Conservation (phyloP, 2,113 vertebrate genomes). For the Etheostoma cragini region DNA sequence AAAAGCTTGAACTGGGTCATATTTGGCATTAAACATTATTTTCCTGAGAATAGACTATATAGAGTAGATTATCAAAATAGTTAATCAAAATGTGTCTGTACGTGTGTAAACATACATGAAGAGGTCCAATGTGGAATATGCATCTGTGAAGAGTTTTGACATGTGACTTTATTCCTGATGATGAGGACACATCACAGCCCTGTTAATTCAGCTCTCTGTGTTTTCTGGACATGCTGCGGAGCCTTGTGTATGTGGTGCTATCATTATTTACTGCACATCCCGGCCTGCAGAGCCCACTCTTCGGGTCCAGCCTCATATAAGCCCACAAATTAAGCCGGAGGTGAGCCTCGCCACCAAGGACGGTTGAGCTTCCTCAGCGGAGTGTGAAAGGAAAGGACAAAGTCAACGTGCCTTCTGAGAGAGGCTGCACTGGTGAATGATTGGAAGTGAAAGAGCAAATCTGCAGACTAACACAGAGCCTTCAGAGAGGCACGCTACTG, state of each 20-base stretch:
- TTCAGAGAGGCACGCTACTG: slow-evolving; percentile 3
- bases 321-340: slow-evolving; percentile 10
- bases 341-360: slow-evolving; percentile 12
- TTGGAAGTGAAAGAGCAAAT: slow-evolving; percentile 31
- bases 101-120: background rate
- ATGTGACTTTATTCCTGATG: slow-evolving; percentile 32
- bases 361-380: background rate
- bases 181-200: slow-evolving; percentile 23
- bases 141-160: slow-evolving; percentile 1
- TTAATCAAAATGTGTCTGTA: no score
- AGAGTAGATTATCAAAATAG: no score
- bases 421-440: slow-evolving; percentile 4
- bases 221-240: slow-evolving; percentile 7
- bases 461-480: slow-evolving; percentile 22
- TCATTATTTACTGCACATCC: slow-evolving; percentile 11
- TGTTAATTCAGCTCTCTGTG: slow-evolving; percentile 33
- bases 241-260: background rate
- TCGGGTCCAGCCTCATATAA: background rate
- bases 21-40: background rate
- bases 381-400: slow-evolving; percentile 7
- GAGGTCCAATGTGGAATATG: background rate
- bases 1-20: background rate
- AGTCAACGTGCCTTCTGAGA: background rate
- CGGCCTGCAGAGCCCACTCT: background rate
- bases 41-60: background rate